These are phyloP conservation scores for Syngnathoides biaculeatus DNA, from an alignment of 2,113 vertebrate species.

Conservation along the genomic window DNA sequence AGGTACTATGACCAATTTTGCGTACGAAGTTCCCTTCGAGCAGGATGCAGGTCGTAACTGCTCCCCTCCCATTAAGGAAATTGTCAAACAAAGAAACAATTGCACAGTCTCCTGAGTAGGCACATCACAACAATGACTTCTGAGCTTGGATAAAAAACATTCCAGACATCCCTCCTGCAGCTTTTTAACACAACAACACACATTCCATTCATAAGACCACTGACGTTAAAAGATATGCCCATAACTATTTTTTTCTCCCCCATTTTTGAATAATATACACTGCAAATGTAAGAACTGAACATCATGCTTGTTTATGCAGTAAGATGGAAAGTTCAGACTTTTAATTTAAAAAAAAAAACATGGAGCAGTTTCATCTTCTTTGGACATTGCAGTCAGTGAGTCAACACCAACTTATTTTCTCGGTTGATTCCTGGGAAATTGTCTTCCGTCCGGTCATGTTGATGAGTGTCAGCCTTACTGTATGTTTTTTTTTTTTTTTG, in stretches of 20 bases:
- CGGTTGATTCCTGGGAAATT: neutral
- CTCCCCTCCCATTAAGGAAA: slow-evolving; percentile 60
- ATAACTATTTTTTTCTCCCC: neutral
- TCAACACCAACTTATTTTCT: slow-evolving; percentile 1
- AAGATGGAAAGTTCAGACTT: neutral
- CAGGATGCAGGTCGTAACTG: slow-evolving; percentile 47
- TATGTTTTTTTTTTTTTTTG: slow-evolving; percentile 33
- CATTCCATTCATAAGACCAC: slow-evolving; percentile 38
- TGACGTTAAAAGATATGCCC: slow-evolving; percentile 4
- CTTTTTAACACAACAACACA: slow-evolving; percentile 36
- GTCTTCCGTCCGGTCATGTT: slow-evolving; percentile 7
- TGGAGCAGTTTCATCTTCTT: neutral
- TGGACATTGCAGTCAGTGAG: slow-evolving; percentile 1
- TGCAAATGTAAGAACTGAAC: neutral
- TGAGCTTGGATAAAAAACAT: slow-evolving; percentile 38
- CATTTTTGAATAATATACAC: neutral
- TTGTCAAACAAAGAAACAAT: slow-evolving; percentile 67
- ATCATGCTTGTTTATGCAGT: neutral
- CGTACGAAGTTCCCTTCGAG: slow-evolving; percentile 29
- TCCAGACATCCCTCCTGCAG: slow-evolving; percentile 39
- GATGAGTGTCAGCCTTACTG: slow-evolving; percentile 4
- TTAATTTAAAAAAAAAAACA: neutral
- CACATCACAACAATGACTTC: slow-evolving; percentile 52
- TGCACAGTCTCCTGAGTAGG: slow-evolving; percentile 34
- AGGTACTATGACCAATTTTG: slow-evolving; percentile 17